These are phyloP conservation scores for Pagrus major DNA, from an alignment of 2,113 vertebrate genomes.

Conservation along the genomic window DNA sequence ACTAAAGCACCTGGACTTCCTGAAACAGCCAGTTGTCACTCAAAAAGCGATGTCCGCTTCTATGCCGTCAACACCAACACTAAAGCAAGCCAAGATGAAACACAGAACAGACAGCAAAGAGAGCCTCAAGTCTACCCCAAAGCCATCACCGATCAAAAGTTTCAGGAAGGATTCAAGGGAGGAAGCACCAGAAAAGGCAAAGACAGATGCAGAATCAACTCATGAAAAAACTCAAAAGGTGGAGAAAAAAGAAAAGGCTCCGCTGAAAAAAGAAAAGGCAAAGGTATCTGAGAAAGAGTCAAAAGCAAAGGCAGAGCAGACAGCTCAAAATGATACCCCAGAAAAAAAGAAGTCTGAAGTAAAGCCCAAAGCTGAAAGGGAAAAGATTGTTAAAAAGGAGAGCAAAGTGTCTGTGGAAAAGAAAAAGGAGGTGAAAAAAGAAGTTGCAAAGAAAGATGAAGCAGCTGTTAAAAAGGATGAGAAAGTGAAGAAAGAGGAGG, in stretches of 20 bases:
- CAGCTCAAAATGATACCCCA: conserved; percentile 82
- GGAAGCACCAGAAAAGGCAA: conserved; percentile 87
- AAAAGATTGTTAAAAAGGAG: conserved; percentile 91
- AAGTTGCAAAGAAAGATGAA: conserved; percentile 85
- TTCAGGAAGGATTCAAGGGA: conserved; percentile 92
- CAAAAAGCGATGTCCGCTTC: conserved; percentile 89
- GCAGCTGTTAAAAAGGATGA: conserved; percentile 88
- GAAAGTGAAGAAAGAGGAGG: conserved; percentile 89
- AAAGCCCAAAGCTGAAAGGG: conserved; percentile 88
- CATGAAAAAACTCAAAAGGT: conserved; percentile 88
- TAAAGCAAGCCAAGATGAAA: conserved; percentile 93
- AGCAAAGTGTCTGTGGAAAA: conserved; percentile 89
- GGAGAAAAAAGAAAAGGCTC: conserved; percentile 92
- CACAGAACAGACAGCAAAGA: conserved; percentile 94
- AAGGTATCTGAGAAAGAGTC: conserved; percentile 88
- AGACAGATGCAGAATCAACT: conserved; percentile 77
- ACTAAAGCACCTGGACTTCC: conserved; percentile 95
- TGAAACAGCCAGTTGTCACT: conserved; percentile 92
- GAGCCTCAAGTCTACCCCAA: conserved; percentile 90
- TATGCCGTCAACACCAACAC: conserved; percentile 81
- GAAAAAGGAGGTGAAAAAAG: conserved; percentile 88
- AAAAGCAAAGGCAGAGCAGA: conserved; percentile 85
- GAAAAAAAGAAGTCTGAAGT: conserved; percentile 90
- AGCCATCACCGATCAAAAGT: conserved; percentile 86
- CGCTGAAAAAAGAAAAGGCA: conserved; percentile 88